A percentile compares a stretch with the other conserved stretches of the same genome.
Evolutionary conservation across 2,797 vertebrate genomes (phyloP).

Genomic region (Liasis olivaceus): DNA sequence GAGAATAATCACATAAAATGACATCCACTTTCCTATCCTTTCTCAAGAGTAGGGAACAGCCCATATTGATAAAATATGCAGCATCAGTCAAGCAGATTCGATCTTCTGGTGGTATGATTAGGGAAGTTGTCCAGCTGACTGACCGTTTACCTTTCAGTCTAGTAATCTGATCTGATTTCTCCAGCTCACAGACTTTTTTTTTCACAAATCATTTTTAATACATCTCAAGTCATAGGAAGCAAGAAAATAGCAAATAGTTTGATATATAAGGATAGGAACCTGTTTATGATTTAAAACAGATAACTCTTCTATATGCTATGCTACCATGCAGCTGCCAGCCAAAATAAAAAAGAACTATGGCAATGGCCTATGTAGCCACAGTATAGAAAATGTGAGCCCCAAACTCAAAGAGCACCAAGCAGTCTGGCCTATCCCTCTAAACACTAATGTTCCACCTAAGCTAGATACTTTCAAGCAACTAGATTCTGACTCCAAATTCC

Average conservation of each 20-base stretch:
- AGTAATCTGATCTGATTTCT: background rate
- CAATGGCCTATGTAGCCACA: too few relatives aligned
- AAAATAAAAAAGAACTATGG: accelerated
- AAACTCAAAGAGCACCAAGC: background rate
- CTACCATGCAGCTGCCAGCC: background rate
- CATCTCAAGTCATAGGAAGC: background rate
- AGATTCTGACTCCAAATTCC: background rate
- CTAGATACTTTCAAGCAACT: background rate
- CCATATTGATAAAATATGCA: slow-evolving; percentile 72
- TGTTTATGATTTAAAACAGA: background rate
- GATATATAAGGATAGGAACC: background rate
- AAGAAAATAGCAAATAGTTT: background rate
- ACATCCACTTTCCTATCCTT: slow-evolving; percentile 70
- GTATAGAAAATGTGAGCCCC: background rate
- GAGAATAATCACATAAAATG: slow-evolving; percentile 67
- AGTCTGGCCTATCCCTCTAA: background rate
- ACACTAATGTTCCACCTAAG: background rate
- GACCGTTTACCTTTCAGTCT: slow-evolving; percentile 44
- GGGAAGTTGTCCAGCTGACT: slow-evolving; percentile 70
- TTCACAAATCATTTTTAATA: background rate
- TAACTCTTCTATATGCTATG: background rate
- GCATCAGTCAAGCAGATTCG: slow-evolving; percentile 73
- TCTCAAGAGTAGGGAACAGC: slow-evolving; percentile 68
- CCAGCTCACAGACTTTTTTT: background rate
- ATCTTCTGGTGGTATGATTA: slow-evolving; percentile 67